These are phyloP conservation scores for Oophaga pumilio DNA, from an alignment of 2,113 vertebrate genomes.

Conservation along the genomic window DNA sequence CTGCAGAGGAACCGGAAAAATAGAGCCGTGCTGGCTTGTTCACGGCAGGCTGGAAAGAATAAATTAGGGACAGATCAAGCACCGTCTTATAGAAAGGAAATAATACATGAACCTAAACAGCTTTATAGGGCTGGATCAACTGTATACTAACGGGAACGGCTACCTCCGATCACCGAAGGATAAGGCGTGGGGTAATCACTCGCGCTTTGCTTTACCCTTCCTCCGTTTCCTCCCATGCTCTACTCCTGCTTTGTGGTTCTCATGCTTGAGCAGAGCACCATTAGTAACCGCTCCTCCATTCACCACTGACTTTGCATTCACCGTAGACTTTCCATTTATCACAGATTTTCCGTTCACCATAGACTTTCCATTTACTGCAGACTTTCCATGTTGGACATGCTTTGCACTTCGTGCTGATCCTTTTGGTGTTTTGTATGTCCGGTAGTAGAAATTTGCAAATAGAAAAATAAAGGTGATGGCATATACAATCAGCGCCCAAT, in stretches of 20 bases:
- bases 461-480: slow-evolving; percentile 94
- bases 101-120: neutral
- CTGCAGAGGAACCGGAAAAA: slow-evolving; percentile 37
- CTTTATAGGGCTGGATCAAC: slow-evolving; percentile 65
- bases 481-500: slow-evolving; percentile 96
- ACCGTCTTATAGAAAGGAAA: slow-evolving; percentile 7
- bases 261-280: slow-evolving; percentile 78
- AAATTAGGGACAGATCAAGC: slow-evolving; percentile 21
- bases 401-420: slow-evolving; percentile 80
- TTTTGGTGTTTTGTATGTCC: slow-evolving; percentile 91
- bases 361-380: slow-evolving; percentile 65
- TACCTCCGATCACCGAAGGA: slow-evolving; percentile 64
- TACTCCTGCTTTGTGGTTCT: slow-evolving; percentile 73
- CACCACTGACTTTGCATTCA: slow-evolving; percentile 61
- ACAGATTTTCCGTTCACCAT: slow-evolving; percentile 58
- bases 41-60: slow-evolving; percentile 8
- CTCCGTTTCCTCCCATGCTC: slow-evolving; percentile 88
- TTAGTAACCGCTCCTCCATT: slow-evolving; percentile 48
- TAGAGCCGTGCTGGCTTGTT: slow-evolving; percentile 24
- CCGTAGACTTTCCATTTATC: slow-evolving; percentile 47
- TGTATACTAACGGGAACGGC: slow-evolving; percentile 68
- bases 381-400: slow-evolving; percentile 78
- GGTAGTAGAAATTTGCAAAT: slow-evolving; percentile 97
- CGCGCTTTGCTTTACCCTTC: slow-evolving; percentile 93
- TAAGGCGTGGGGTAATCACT: slow-evolving; percentile 81